A percentile compares a stretch with the other conserved stretches of the same genome.
These are phyloP conservation scores for Apis cerana DNA, from an alignment of 1,140 invertebrate species.

Conservation along the genomic window DNA sequence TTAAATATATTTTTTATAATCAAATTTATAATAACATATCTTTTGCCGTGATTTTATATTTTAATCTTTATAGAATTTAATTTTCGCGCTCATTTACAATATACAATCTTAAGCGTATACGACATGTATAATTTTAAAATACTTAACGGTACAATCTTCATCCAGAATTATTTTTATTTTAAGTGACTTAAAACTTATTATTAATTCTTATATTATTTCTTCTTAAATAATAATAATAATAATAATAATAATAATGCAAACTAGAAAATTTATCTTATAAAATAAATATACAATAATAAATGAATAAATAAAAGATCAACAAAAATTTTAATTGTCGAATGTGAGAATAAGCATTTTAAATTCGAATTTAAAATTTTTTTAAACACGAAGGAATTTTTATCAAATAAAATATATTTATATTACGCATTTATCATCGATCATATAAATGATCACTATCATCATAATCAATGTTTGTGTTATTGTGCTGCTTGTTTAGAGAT, in stretches of 20 bases:
- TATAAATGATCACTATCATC: neutral
- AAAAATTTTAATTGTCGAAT: neutral
- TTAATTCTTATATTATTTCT: too few relatives aligned
- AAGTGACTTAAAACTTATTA: neutral
- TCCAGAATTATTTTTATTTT: neutral
- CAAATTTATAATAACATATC: neutral
- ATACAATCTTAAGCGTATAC: neutral
- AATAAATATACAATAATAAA: too few relatives aligned
- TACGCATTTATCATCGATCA: neutral
- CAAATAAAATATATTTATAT: neutral
- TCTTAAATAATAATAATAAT: too few relatives aligned
- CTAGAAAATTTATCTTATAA: too few relatives aligned
- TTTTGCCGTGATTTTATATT: neutral
- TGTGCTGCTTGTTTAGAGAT: too few relatives aligned
- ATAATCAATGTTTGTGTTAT: neutral
- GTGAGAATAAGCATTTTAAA: fast-evolving
- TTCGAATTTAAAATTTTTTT: neutral
- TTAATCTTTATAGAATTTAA: neutral
- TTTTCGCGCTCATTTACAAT: neutral
- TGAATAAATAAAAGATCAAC: neutral
- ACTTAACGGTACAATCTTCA: neutral
- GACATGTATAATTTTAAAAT: neutral
- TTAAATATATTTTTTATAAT: neutral
- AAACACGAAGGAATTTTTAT: neutral
- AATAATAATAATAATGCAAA: too few relatives aligned